Evolutionary conservation across 2,797 vertebrate species (phyloP), one percentile per base, ranked within the genome.

Genomic region (Picus viridis): DNA sequence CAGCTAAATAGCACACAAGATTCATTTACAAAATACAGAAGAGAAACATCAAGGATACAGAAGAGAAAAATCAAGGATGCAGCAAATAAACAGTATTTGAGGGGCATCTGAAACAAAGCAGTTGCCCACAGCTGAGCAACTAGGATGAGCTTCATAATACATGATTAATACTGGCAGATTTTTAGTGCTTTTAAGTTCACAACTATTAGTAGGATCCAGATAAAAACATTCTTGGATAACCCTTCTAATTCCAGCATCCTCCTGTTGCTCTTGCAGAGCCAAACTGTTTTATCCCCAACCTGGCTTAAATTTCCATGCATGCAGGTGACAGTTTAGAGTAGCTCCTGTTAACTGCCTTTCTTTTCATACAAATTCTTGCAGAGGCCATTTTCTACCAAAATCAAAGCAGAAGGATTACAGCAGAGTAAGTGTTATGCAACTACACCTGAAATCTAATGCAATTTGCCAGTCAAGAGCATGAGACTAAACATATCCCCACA

Each of bases 71-170:
- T 56, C 62, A 74, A 63, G 49, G 30, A 12, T 49, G n/a, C 10
- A 87, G 19, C 2, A 30, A 41, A 27, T 3, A 34, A 63, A 6
- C 2, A 74, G 39, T 11, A 5, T 27, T 51, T 77, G 54, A 56
- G 49, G 23, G 34, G 24, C 51, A 32, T 8, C 41, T 43, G 34
- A 81, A 71, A 34, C 6, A n/a, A 62, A 68, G 27, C 17, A 16
- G 5, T 4, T 73, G 24, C 3, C n/a, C 9, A 3, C 0, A 0
- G 43, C 49, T 86, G 34, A 58, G 41, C 23, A 20, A 10, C 24
- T 56, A 36, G 51, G 16, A 18, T 85, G 4, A 54, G 16, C 5
- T 75, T 20, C 3, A 11, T 27, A 30, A 65, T 30, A 41, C 4
- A 3, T 19, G 41, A 27, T 45, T 14, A 82, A 16, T 7, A 8